Evolutionary conservation across 1,140 invertebrate genomes (phyloP), one percentile per base, ranked within the genome.

Genomic region (Heliconius nattereri): DNA sequence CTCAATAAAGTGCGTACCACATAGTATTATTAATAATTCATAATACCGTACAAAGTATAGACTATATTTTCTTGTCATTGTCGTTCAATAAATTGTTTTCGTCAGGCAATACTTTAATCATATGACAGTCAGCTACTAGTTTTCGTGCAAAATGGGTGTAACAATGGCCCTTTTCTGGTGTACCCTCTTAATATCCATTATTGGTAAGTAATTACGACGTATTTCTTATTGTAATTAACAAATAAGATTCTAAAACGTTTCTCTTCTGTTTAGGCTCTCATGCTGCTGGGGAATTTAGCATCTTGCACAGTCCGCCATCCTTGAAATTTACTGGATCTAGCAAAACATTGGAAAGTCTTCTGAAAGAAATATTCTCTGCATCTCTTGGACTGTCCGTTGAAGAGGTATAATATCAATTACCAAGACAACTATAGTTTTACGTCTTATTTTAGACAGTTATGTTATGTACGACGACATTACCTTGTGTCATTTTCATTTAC

Each of bases 361-460:
- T 97, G 2, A 96, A 96, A 85, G 97, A 98, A 92, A 95, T 98
- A n/a, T 96, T 97, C 83, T 96, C 96, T 40, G 96, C 96, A 76
- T 93, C 96, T 73, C 92, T 97, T 83, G 97, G 97, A 76, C 96
- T 96, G 75, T 96, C 97, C 16, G 96, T 96, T 23, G 91, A 92
- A 86, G 87, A 92, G 90, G 96, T 96, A 91, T 45, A 75, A 29
- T 29, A 66, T 60, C 1, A 26, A 29, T 29, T 26, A 66, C 13
- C 26, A 13, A 66, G 5, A 66, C 8, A 60, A 23, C 3, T 20
- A 20, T 8, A 52, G 16, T 19, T 20, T 5, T 52, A 11, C n/a
- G 23, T n/a, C n/a, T n/a, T 23, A 57, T 57, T 66, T 66, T 66
- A 66, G 20, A 16, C 23, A 66, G 16, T 66, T 26, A 13, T 66